Conservation (phyloP, 2,797 vertebrate species). For the Caiman crocodilus region DNA sequence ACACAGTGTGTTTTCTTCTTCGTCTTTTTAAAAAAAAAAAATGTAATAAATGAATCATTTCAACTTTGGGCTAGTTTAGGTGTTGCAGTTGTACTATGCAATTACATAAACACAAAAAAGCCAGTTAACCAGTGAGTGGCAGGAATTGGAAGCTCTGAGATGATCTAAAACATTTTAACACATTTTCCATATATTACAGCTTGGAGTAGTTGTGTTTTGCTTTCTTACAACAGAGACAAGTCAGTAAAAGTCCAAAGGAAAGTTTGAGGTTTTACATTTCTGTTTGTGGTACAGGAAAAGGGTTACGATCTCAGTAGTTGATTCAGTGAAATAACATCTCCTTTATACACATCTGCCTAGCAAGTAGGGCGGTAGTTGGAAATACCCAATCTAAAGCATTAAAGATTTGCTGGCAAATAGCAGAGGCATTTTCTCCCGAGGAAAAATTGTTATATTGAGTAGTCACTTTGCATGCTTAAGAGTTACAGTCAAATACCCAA, state of each 20-base stretch:
- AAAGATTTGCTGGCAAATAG: conserved; percentile 81
- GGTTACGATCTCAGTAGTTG: conserved; percentile 83
- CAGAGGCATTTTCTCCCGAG: conserved; percentile 74
- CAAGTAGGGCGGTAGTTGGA: conserved; percentile 82
- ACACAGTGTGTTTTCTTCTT: conserved; percentile 73
- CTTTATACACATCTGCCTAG: conserved; percentile 82
- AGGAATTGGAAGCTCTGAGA: conserved; percentile 40
- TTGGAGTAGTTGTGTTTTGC: conserved; percentile 58
- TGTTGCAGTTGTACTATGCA: conserved; percentile 79
- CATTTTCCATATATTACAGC: conserved; percentile 69
- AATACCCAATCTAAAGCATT: conserved; percentile 82
- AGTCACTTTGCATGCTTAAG: conserved; percentile 67
- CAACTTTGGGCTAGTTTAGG: conserved; percentile 73
- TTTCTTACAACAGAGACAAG: conserved; percentile 61
- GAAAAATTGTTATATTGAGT: conserved; percentile 69
- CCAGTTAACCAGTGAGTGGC: conserved; percentile 66
- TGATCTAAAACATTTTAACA: conserved; percentile 54
- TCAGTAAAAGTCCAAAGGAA: conserved; percentile 75
- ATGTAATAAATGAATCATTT: conserved; percentile 83
- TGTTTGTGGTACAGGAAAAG: conserved; percentile 85
- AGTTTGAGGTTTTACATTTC: conserved; percentile 81
- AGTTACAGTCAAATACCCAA: conserved; percentile 64
- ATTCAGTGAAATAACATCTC: conserved; percentile 85
- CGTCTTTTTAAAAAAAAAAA: background rate
- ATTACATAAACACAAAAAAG: conserved; percentile 80